Evolutionary conservation across 2,797 vertebrate genomes (phyloP), one percentile per base, ranked within the genome.

Genomic region (Notolepis coatsorum): DNA sequence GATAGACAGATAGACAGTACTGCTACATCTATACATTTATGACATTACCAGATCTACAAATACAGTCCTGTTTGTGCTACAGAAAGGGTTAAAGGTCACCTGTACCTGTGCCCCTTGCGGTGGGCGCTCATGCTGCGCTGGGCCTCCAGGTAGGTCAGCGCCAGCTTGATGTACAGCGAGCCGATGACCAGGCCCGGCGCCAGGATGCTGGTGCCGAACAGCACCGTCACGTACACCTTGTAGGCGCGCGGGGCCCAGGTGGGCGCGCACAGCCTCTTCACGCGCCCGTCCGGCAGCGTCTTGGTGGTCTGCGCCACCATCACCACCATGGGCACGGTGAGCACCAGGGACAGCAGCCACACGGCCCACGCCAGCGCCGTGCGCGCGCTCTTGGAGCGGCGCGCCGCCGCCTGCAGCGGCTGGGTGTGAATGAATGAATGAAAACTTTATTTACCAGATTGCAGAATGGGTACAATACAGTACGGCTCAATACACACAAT

Each of bases 141-240:
- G 0, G 95, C 95, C 70, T 95, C 93, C 27, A 96, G 61, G 66
- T 97, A 97, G 7, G 95, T 95, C 80, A 92, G 91, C 23, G 95
- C 96, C 62, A 96, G 76, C 69, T 81, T 91, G 0, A 93, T 86
- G 69, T 97, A 97, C 72, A 97, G 91, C 89, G 94, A 95, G 1
- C 94, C 95, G 10, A 97, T 96, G 42, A 96, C 76, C 24, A 96
- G 84, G 0, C 96, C 96, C 0, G 96, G 96, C 2, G 94, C 95
- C 94, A 96, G 94, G 88, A 96, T 96, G 86, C 96, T 96, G 68
- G 96, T 96, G 84, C 93, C 91, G 56, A 97, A 97, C 66, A 97
- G 92, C 61, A 94, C 91, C 0, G 95, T 97, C 75, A 97, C 80
- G 76, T 97, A 97, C 25, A 94, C 92, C 61, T 94, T 87, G 61